A percentile compares a stretch with the other conserved stretches of the same genome.
Conservation (phyloP, 2,888 invertebrate species). For the Pristionchus exspectatus region DNA sequence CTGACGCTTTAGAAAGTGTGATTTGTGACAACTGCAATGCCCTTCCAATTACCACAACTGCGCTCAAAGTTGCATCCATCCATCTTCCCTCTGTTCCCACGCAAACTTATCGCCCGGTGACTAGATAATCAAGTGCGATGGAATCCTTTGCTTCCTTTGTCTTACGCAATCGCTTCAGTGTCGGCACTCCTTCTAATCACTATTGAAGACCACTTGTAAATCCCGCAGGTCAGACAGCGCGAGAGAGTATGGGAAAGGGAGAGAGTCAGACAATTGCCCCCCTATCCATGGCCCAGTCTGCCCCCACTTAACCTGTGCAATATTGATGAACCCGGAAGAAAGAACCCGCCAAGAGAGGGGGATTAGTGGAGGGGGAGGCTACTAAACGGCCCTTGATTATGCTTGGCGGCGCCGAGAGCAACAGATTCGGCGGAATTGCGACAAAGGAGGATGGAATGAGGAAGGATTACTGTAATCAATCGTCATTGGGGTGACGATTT, state of each 20-base stretch:
- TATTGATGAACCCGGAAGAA: conserved; percentile 39
- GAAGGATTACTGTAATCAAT: neutral
- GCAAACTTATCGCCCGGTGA: neutral
- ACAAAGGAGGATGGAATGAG: neutral
- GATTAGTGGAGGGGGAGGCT: neutral
- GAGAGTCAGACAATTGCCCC: neutral
- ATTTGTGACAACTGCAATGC: too few relatives aligned
- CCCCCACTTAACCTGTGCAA: conserved; percentile 49
- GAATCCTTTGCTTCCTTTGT: neutral
- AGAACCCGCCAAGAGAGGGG: conserved; percentile 13
- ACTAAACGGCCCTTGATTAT: conserved; percentile 31
- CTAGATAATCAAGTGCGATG: neutral
- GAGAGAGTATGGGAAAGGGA: neutral
- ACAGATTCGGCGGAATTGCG: neutral
- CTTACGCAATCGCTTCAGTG: neutral
- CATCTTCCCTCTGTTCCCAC: neutral
- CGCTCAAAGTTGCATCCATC: neutral
- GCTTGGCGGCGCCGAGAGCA: neutral
- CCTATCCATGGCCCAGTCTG: conserved; percentile 3
- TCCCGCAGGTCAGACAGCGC: neutral
- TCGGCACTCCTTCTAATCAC: neutral
- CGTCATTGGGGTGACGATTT: neutral
- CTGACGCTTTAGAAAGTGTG: too few relatives aligned
- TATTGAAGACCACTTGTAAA: neutral
- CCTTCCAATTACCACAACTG: too few relatives aligned